These are phyloP conservation scores for Terrapene triunguis DNA, from an alignment of 2,113 vertebrate species.

Conservation along the genomic window DNA sequence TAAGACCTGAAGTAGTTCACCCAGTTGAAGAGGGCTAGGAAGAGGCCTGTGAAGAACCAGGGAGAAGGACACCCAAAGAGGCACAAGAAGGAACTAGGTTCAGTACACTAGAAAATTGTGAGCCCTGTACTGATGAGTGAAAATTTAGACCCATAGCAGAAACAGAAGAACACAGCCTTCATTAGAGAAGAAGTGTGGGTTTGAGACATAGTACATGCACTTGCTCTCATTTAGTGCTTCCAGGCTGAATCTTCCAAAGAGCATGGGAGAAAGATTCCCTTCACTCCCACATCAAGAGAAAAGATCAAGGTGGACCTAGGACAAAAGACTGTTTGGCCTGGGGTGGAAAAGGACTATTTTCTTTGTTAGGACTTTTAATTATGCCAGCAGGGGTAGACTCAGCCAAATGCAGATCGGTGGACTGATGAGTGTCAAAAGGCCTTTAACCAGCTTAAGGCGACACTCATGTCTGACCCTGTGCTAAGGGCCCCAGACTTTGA, in stretches of 20 bases:
- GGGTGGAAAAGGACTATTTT: background rate
- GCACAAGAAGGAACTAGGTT: background rate
- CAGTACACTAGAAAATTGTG: background rate
- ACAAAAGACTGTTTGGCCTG: background rate
- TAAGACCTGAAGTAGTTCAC: background rate
- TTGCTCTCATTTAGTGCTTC: background rate
- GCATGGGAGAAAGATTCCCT: background rate
- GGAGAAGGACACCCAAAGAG: background rate
- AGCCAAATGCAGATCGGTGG: no score
- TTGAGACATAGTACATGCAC: background rate
- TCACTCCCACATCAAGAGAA: no score
- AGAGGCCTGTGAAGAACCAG: background rate
- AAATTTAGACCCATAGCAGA: background rate
- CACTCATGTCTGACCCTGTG: no score
- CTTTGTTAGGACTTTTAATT: background rate
- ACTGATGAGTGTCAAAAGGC: no score
- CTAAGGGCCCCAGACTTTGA: no score
- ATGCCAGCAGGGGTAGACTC: background rate
- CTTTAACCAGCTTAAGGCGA: no score
- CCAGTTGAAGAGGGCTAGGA: fast-evolving
- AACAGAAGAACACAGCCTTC: background rate
- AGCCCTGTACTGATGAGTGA: background rate
- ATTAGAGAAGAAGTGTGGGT: background rate
- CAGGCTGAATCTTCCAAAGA: background rate
- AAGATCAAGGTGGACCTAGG: background rate